A percentile compares a stretch with the other conserved stretches of the same genome.
Conservation (phyloP, 2,113 vertebrate species). For the Proterorhinus semilunaris region DNA sequence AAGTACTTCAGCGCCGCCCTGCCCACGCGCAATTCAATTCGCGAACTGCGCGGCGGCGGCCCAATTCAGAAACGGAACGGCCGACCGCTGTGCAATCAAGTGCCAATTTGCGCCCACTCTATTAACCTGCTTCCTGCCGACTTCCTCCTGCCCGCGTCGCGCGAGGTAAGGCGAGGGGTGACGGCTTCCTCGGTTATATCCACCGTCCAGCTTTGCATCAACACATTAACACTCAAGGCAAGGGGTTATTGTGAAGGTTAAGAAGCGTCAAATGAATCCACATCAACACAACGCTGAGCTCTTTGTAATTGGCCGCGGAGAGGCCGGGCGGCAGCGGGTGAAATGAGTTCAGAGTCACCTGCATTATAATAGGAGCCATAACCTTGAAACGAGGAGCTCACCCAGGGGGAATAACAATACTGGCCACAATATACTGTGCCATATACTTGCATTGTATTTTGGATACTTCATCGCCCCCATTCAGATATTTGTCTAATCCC, state of each 20-base stretch:
- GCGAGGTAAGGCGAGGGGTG: conserved; percentile 10
- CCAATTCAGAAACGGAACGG: conserved; percentile 44
- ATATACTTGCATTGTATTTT: no score
- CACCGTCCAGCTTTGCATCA: not conserved
- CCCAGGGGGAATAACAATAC: not conserved
- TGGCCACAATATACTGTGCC: no score
- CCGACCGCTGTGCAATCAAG: conserved; percentile 52
- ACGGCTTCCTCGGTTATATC: not conserved
- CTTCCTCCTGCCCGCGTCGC: conserved; percentile 6
- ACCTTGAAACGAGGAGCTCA: not conserved
- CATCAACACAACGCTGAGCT: not conserved
- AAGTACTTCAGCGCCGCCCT: conserved; percentile 29
- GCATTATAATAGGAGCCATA: conserved; percentile 5
- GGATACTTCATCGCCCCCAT: no score
- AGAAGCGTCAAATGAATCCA: not conserved
- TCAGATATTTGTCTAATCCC: no score
- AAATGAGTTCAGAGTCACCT: conserved; percentile 12
- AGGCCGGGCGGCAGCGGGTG: not conserved
- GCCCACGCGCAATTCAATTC: conserved; percentile 46
- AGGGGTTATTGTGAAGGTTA: conserved; percentile 17
- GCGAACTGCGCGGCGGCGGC: conserved; percentile 42
- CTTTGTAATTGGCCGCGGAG: conserved; percentile 32
- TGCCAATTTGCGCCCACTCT: conserved; percentile 48
- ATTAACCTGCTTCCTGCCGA: conserved; percentile 50
- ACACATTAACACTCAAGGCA: not conserved